Evolutionary conservation across 2,113 vertebrate genomes (phyloP).

Genomic region (Myocastor coypus): DNA sequence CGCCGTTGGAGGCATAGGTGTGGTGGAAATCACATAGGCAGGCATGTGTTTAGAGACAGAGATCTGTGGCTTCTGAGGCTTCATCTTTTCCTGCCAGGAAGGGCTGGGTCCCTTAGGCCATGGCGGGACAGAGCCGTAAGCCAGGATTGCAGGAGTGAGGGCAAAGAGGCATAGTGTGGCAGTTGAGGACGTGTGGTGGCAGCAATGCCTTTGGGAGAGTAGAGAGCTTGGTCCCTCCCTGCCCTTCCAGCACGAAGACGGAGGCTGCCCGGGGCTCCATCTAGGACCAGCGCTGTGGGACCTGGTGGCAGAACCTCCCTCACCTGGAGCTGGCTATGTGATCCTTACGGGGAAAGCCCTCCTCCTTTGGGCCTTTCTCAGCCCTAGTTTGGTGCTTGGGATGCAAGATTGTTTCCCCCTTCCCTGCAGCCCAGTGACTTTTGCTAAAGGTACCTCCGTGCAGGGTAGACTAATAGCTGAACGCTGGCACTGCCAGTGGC

Average conservation of each 20-base stretch:
- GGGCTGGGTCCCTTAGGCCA: not conserved
- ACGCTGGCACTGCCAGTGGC: not conserved
- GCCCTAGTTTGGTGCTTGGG: not conserved
- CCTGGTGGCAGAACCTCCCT: not conserved
- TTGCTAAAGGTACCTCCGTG: slow-evolving; percentile 44
- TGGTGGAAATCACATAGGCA: not conserved
- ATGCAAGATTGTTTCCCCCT: not conserved
- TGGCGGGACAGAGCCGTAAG: fast-evolving
- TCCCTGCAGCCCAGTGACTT: not conserved
- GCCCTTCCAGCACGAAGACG: not conserved
- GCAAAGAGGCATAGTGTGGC: not conserved
- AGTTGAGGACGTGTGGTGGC: not conserved
- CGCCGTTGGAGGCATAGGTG: not conserved
- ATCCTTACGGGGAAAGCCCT: not conserved
- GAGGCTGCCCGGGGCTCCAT: not conserved
- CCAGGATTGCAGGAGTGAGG: not conserved
- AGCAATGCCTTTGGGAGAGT: too few species aligned
- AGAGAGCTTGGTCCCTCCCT: not conserved
- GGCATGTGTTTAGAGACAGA: not conserved
- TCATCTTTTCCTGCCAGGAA: not conserved
- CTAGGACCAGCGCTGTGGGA: not conserved
- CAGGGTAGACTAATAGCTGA: not conserved
- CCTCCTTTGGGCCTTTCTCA: not conserved
- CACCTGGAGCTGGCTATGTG: not conserved
- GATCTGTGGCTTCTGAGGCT: not conserved